Percentiles rank a stretch among this genome's conserved stretches.
Evolutionary conservation across 2,113 vertebrate genomes (phyloP).

Genomic region (Larimichthys crocea): DNA sequence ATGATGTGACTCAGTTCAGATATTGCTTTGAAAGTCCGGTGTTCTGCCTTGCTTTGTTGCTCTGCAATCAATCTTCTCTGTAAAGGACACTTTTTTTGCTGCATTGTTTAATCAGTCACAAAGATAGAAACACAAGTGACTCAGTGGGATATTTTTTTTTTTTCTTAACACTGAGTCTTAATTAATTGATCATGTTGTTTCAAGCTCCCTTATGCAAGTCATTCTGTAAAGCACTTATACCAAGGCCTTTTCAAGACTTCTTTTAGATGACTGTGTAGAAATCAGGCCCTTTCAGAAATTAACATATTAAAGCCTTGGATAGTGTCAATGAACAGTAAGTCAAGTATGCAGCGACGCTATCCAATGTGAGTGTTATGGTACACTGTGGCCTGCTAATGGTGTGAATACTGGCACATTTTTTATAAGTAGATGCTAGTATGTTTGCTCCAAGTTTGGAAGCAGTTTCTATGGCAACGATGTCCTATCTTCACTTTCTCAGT

Average conservation of each 20-base stretch:
- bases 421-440: conserved; percentile 77
- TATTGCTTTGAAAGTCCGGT: conserved; percentile 66
- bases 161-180: conserved; percentile 35
- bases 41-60: conserved; percentile 63
- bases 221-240: conserved; percentile 38
- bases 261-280: conserved; percentile 32
- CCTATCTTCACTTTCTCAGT: conserved; percentile 60
- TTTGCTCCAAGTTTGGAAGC: conserved; percentile 80
- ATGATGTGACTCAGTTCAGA: conserved; percentile 61
- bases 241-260: conserved; percentile 26
- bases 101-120: conserved; percentile 46
- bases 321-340: conserved; percentile 65
- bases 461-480: conserved; percentile 85
- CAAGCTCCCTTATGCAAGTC: conserved; percentile 10
- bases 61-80: conserved; percentile 73
- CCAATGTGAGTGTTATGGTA: conserved; percentile 71
- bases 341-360: conserved; percentile 61
- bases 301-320: conserved; percentile 56
- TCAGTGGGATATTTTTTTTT: conserved; percentile 36
- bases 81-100: conserved; percentile 41
- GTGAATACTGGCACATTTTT: conserved; percentile 83
- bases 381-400: conserved; percentile 75
- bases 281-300: conserved; percentile 60
- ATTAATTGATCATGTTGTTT: conserved; percentile 47
- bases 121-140: conserved; percentile 48